Evolutionary conservation across 1,140 invertebrate genomes (phyloP), one percentile per base, ranked within the genome.

Genomic region (Hylaeus volcanicus): DNA sequence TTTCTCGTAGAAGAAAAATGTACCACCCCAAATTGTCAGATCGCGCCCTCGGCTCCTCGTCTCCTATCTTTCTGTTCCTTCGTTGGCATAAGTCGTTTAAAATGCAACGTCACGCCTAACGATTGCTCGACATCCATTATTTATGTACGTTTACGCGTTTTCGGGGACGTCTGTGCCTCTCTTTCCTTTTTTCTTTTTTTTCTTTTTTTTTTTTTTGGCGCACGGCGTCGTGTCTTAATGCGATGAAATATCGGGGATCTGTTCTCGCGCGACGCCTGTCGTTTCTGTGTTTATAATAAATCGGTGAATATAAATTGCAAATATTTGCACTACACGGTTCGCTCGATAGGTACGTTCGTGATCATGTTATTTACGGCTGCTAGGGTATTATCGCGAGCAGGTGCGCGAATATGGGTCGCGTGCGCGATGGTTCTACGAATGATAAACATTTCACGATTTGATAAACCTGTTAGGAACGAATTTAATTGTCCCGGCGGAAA

Each of bases 291-390:
- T 48, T 75, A 72, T 63, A 78, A 78, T 60, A 72, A 78, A 78
- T 78, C 76, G 76, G 58, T 43, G 76, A 63, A 72, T 78, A 78
- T 78, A 78, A 78, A 72, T 78, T 68, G 76, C 45, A 60, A 78
- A 72, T 78, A 60, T 78, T 78, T 78, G 58, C 53, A 37, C 45
- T 26, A 15, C 15, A 12, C 12, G 53, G 48, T 37, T 37, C 6
- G 58, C 12, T 37, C 58, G 58, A 72, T 63, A 72, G 76, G 68
- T 48, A 51, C 45, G 48, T 39, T 43, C 3, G 68, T 63, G 76
- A 78, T 78, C 63, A 78, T 71, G 76, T 78, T 78, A 78, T 78
- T 78, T 78, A 78, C 39, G 76, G 51, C 68, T 48, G 45, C 5
- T 9, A 63, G 45, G 68, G 68, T 78, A 72, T 78, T 78, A 78